Percentiles rank a stretch among this genome's conserved stretches.
Conservation (phyloP, 2,113 vertebrate species). For the Scatophagus argus region DNA sequence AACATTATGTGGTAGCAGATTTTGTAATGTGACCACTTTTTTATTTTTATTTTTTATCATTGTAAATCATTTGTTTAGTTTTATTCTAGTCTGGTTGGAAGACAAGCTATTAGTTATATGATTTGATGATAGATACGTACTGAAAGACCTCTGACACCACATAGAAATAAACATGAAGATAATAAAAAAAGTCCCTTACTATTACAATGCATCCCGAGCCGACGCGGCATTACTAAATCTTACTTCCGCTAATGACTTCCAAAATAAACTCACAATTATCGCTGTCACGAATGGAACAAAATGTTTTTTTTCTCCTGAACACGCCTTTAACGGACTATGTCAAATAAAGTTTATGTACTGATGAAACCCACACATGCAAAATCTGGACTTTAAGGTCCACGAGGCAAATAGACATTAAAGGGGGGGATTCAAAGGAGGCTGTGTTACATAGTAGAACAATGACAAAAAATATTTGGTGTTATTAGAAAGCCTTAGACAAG, state of each 20-base stretch:
- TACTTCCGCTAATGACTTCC: constrained; percentile 11
- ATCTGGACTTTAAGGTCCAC: background rate
- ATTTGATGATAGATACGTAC: no score
- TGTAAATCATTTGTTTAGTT: no score
- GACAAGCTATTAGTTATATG: background rate
- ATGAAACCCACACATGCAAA: background rate
- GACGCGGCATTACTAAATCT: accelerated
- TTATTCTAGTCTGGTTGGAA: no score
- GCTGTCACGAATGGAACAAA: accelerated
- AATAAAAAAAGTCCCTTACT: background rate
- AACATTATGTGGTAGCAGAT: background rate
- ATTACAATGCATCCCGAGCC: constrained; percentile 4
- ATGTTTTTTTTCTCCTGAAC: background rate
- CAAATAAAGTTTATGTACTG: background rate
- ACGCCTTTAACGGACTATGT: background rate
- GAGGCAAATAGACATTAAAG: background rate
- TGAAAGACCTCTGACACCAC: background rate
- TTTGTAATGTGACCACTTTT: background rate
- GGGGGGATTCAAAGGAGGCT: background rate
- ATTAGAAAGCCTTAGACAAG: background rate
- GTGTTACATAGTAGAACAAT: background rate
- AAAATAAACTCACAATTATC: constrained; percentile 28
- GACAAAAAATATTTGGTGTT: background rate
- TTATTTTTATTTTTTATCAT: no score
- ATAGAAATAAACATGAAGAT: background rate